Evolutionary conservation across 2,888 invertebrate species (phyloP).

Genomic region (Hydrotaea cyrtoneurina): DNA sequence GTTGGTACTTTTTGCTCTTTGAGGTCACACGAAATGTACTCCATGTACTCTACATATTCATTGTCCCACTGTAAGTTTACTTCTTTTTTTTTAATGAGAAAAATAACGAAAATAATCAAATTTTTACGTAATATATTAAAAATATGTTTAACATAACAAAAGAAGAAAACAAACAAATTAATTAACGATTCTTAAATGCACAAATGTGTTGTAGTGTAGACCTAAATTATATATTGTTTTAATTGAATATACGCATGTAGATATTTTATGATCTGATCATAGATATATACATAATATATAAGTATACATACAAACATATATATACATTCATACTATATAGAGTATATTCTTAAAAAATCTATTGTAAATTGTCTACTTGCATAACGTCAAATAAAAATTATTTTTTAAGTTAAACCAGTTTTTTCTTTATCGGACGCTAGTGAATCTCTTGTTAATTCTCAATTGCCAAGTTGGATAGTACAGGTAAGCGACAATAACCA

Average conservation of each 20-base stretch:
- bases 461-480: no score
- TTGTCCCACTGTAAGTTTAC: no score
- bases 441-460: no score
- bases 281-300: background rate
- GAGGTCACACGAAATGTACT: no score
- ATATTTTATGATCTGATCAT: constrained; percentile 19
- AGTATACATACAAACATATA: background rate
- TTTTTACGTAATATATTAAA: constrained; percentile 21
- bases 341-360: constrained; percentile 19
- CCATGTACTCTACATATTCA: background rate
- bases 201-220: background rate
- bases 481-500: no score
- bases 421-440: background rate
- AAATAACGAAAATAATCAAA: constrained; percentile 27
- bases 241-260: background rate
- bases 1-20: no score
- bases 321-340: background rate
- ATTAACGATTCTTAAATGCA: constrained; percentile 10
- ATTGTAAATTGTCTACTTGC: constrained; percentile 39
- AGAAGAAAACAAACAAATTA: no score
- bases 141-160: constrained; percentile 7
- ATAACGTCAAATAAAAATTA: constrained; percentile 19
- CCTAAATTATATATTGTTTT: background rate
- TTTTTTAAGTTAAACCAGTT: background rate
- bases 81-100: background rate